phyloP scores from a whole-genome alignment of 2,888 invertebrate genomes.

The Agonopterix subpropinquella region DNA sequence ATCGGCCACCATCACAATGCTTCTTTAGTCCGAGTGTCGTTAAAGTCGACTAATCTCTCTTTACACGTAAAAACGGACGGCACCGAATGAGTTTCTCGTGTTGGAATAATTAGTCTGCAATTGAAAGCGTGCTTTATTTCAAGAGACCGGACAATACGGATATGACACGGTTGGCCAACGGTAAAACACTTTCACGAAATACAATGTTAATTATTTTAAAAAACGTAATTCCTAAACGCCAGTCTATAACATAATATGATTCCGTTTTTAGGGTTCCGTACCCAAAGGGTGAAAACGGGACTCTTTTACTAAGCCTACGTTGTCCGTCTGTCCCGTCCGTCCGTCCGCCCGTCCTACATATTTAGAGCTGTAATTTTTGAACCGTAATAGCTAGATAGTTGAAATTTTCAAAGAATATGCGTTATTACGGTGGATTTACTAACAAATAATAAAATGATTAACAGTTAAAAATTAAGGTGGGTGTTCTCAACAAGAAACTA shows the following conservation, averaged over 20 bases:
- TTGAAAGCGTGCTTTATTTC: conserved; percentile 74
- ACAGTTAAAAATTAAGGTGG: too few relatives aligned
- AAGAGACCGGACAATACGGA: conserved; percentile 64
- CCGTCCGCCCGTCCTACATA: too few relatives aligned
- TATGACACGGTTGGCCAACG: conserved; percentile 67
- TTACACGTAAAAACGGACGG: conserved; percentile 68
- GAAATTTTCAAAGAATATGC: too few relatives aligned
- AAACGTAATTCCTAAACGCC: conserved; percentile 42
- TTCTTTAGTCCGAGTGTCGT: conserved; percentile 55
- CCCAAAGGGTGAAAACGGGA: too few relatives aligned
- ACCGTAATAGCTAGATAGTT: too few relatives aligned
- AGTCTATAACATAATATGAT: conserved; percentile 21
- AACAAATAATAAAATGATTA: too few relatives aligned
- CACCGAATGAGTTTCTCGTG: conserved; percentile 72
- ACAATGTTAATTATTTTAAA: conserved; percentile 59
- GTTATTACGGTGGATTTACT: too few relatives aligned
- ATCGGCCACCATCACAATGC: conserved; percentile 60
- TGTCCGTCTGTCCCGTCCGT: too few relatives aligned
- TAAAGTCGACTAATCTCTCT: conserved; percentile 71
- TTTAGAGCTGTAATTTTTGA: too few relatives aligned
- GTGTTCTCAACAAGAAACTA: too few relatives aligned
- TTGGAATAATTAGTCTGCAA: conserved; percentile 74
- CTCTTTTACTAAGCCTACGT: too few relatives aligned
- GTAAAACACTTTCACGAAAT: conserved; percentile 70
- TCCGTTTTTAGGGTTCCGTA: conserved; percentile 33